Evolutionary conservation across 2,888 invertebrate species (phyloP).

Genomic region (Tuberolachnus salignus): DNA sequence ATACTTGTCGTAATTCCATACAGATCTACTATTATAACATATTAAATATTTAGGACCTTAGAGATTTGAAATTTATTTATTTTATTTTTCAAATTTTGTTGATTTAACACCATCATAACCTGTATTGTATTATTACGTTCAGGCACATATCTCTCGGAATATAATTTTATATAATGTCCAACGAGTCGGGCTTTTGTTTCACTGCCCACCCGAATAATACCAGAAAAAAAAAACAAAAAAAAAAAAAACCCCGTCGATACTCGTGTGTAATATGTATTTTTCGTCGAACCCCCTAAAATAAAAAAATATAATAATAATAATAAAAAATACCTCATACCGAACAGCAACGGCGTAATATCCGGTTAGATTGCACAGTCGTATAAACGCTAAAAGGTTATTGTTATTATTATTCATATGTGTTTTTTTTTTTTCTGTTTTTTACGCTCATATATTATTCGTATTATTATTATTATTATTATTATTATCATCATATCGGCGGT

Average conservation of each 20-base stretch:
- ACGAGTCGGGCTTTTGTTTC: neutral
- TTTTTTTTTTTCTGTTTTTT: neutral
- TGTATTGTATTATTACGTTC: too few species aligned
- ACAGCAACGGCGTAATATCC: conserved; percentile 1
- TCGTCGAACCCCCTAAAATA: neutral
- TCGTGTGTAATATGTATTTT: neutral
- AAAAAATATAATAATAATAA: conserved; percentile 1
- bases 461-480: neutral
- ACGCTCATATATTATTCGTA: neutral
- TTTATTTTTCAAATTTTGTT: too few species aligned
- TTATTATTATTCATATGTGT: conserved; percentile 30
- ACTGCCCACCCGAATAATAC: neutral
- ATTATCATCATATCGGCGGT: neutral
- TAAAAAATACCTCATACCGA: neutral
- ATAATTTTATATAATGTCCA: too few species aligned
- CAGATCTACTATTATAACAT: too few species aligned
- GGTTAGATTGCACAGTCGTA: neutral
- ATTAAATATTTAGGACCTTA: too few species aligned
- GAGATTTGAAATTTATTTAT: too few species aligned
- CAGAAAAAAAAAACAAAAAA: neutral
- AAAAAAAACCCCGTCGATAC: neutral
- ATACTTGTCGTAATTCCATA: too few species aligned
- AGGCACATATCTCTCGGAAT: too few species aligned
- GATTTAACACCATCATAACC: too few species aligned
- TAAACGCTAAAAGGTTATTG: conserved; percentile 28